Conservation (phyloP, 2,888 invertebrate genomes). For the Epinotia ramella region DNA sequence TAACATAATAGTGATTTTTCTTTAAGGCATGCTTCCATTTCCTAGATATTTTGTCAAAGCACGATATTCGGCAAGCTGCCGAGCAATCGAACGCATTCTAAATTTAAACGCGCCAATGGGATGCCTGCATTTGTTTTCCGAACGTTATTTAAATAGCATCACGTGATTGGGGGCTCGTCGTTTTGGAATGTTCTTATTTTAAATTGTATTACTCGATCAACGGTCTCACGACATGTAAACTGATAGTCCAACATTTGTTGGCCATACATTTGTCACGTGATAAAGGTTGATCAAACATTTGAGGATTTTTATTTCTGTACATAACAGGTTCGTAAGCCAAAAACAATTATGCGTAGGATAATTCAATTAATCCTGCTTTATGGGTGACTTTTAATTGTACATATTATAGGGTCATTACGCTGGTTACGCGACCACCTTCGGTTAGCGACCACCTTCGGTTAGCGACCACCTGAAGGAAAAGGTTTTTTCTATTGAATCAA, state of each 20-base stretch:
- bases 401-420: no score
- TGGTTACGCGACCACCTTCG: no score
- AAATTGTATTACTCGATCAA: slow-evolving; percentile 43
- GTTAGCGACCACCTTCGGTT: no score
- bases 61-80: slow-evolving; percentile 30
- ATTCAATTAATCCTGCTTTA: slow-evolving; percentile 28
- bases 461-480: no score
- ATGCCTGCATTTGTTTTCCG: slow-evolving; percentile 51
- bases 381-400: no score
- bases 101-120: slow-evolving; percentile 53
- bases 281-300: slow-evolving; percentile 22
- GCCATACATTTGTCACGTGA: slow-evolving; percentile 1
- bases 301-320: slow-evolving; percentile 5
- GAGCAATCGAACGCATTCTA: slow-evolving; percentile 43
- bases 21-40: neutral
- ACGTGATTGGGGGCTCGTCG: slow-evolving; percentile 68
- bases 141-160: slow-evolving; percentile 55
- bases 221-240: slow-evolving; percentile 26
- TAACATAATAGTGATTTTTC: neutral
- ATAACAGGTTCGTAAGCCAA: slow-evolving; percentile 27
- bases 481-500: no score
- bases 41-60: neutral
- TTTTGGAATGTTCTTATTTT: slow-evolving; percentile 46
- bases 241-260: slow-evolving; percentile 26
- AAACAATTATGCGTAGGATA: slow-evolving; percentile 30